Evolutionary conservation across 2,888 invertebrate genomes (phyloP).

Genomic region (Glaucopsyche alexis): DNA sequence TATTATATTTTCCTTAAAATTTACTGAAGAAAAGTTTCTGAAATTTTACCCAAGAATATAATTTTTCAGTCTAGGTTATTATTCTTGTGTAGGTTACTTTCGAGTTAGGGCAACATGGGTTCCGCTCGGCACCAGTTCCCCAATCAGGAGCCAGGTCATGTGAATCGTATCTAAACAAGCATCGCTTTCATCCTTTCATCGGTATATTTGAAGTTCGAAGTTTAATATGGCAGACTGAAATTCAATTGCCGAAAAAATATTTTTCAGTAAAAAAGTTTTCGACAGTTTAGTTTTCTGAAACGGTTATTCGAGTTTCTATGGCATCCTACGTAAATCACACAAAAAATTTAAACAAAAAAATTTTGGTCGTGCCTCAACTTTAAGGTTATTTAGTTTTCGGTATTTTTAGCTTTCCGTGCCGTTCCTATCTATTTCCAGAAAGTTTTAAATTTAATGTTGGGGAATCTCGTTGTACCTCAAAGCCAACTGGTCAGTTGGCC

Average conservation of each 20-base stretch:
- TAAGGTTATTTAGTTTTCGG: neutral
- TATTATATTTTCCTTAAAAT: neutral
- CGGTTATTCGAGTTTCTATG: slow-evolving; percentile 17
- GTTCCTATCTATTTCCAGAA: slow-evolving; percentile 5
- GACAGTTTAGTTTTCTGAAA: slow-evolving; percentile 22
- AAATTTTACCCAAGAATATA: neutral
- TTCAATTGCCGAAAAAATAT: slow-evolving; percentile 19
- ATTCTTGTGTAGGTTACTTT: neutral
- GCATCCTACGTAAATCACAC: slow-evolving; percentile 30
- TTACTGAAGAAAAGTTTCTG: too few relatives aligned
- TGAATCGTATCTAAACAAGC: slow-evolving; percentile 19
- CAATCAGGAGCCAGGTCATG: neutral
- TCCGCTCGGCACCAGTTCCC: neutral
- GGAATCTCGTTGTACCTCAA: too few relatives aligned
- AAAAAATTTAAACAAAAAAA: slow-evolving; percentile 28
- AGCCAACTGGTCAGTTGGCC: too few relatives aligned
- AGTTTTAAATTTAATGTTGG: neutral
- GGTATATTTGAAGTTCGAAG: slow-evolving; percentile 17
- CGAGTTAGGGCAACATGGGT: neutral
- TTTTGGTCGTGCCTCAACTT: slow-evolving; percentile 6
- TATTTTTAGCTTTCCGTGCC: slow-evolving; percentile 8
- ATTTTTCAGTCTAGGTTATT: slow-evolving; percentile 6
- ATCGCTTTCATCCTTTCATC: slow-evolving; percentile 20
- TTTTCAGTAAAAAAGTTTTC: slow-evolving; percentile 15
- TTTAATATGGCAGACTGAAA: slow-evolving; percentile 16